phyloP scores from a whole-genome alignment of 2,113 vertebrate genomes.

The Otocyon megalotis region DNA sequence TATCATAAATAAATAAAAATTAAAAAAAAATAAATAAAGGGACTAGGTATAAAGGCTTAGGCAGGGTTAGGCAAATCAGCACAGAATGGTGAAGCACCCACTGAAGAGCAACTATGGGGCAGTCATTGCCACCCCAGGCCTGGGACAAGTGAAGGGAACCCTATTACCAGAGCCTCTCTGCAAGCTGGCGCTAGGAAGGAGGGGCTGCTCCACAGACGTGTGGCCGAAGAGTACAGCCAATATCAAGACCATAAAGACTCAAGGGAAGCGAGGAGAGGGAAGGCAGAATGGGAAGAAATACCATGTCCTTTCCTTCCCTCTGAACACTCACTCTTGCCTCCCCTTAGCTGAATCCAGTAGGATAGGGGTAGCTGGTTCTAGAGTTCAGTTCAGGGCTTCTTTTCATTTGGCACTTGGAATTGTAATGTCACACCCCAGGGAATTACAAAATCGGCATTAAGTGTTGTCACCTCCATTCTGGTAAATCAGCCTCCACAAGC shows the following conservation, averaged over 20 bases:
- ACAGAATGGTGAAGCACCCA: neutral
- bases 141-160: neutral
- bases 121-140: neutral
- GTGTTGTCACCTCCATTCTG: neutral
- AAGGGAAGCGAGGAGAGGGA: neutral
- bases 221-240: neutral
- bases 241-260: too few species aligned
- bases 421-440: neutral
- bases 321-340: neutral
- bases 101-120: neutral
- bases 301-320: neutral
- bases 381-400: neutral
- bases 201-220: neutral
- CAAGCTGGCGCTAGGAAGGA: neutral
- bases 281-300: neutral
- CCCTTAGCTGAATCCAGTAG: neutral
- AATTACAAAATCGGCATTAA: neutral
- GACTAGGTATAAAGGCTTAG: neutral
- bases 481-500: neutral
- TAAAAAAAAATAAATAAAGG: too few species aligned
- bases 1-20: too few species aligned
- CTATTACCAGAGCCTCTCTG: neutral
- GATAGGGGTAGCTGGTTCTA: neutral
- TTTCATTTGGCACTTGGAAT: neutral
- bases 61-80: neutral